A percentile compares a stretch with the other conserved stretches of the same genome.
These are phyloP conservation scores for Clusia tigrina DNA, from an alignment of 2,888 invertebrate species.

Conservation along the genomic window DNA sequence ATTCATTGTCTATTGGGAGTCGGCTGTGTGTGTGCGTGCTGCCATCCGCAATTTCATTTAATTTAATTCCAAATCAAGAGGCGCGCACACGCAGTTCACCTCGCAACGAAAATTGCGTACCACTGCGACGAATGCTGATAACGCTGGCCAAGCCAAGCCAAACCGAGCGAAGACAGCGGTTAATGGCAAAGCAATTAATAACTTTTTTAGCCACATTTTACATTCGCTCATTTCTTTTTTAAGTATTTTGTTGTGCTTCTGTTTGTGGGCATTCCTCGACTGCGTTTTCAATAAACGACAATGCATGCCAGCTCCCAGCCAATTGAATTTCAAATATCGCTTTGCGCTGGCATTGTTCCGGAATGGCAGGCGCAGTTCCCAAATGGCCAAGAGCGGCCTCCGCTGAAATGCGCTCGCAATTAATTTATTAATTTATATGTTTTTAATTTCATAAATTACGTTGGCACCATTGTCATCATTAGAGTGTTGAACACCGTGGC, in stretches of 20 bases:
- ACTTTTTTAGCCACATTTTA: background rate
- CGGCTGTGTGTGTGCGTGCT: no score
- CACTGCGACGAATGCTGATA: no score
- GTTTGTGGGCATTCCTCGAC: background rate
- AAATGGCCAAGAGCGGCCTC: background rate
- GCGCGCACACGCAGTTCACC: background rate
- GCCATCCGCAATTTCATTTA: background rate
- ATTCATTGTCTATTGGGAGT: no score
- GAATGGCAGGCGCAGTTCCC: background rate
- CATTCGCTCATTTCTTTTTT: background rate
- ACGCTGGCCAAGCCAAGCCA: no score
- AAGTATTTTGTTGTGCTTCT: background rate
- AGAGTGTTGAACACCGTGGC: slow-evolving; percentile 39
- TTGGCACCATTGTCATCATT: slow-evolving; percentile 27
- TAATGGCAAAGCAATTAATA: background rate
- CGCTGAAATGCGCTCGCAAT: background rate
- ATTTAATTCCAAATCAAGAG: background rate
- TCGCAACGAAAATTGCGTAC: background rate
- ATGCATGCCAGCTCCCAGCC: background rate
- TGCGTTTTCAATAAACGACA: background rate
- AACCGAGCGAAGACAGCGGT: no score
- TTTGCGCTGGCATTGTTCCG: background rate
- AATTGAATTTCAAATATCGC: slow-evolving; percentile 5
- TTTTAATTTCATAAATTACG: slow-evolving; percentile 1
- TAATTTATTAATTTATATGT: slow-evolving; percentile 12